phyloP scores from a whole-genome alignment of 2,113 vertebrate species.

The Etia nguti region DNA sequence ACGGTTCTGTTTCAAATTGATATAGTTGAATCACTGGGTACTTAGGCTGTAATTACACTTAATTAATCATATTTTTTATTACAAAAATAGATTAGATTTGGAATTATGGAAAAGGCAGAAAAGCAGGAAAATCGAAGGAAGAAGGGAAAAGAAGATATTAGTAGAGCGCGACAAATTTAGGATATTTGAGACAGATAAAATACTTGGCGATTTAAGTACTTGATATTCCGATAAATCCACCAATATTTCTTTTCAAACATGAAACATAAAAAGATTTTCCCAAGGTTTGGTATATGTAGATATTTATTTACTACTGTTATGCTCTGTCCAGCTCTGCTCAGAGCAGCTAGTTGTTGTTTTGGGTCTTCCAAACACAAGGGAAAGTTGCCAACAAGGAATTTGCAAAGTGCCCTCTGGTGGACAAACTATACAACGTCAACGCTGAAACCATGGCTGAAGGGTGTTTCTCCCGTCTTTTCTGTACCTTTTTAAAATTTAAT shows the following conservation, averaged over 20 bases:
- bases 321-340: not conserved
- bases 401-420: not conserved
- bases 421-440: not conserved
- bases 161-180: not conserved
- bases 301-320: not conserved
- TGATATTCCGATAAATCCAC: not conserved
- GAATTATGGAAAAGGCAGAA: not conserved
- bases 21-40: conserved; percentile 20
- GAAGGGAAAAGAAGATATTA: not conserved
- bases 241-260: not conserved
- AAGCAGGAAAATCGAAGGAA: not conserved
- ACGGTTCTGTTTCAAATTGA: conserved; percentile 21
- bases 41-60: conserved; percentile 46
- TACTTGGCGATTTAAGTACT: not conserved
- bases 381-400: not conserved
- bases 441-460: not conserved
- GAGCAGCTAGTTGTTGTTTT: not conserved
- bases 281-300: not conserved
- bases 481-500: not conserved
- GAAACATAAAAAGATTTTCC: not conserved
- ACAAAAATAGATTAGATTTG: conserved; percentile 1
- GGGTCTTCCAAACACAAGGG: not conserved
- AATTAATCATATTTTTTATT: conserved; percentile 26
- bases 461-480: not conserved
- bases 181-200: not conserved